Evolutionary conservation across 23 tunicate genomes (phyloP).

Genomic region (Halocynthia roretzi): DNA sequence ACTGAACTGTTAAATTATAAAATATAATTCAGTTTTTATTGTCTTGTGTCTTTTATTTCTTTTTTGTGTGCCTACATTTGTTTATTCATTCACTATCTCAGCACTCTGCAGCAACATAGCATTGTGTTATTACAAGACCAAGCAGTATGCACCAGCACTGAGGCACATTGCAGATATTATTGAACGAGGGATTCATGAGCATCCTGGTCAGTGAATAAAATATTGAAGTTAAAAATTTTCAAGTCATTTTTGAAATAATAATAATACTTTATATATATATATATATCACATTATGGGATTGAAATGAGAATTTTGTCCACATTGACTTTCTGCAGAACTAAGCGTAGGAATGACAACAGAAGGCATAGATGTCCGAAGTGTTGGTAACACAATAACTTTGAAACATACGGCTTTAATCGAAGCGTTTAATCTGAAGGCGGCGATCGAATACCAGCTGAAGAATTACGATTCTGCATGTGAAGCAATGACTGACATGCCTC

Average conservation of each 20-base stretch:
- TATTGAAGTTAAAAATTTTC: no score
- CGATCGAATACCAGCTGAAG: slow-evolving; percentile 89
- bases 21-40: no score
- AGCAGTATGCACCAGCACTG: slow-evolving; percentile 95
- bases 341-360: slow-evolving; percentile 99
- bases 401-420: slow-evolving; percentile 93
- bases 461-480: slow-evolving; percentile 94
- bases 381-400: slow-evolving; percentile 78
- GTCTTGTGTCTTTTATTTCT: no score
- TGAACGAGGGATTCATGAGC: slow-evolving; percentile 93
- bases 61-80: no score
- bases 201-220: slow-evolving; percentile 27
- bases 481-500: slow-evolving; percentile 99
- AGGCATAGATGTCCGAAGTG: slow-evolving; percentile 97
- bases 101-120: slow-evolving; percentile 85
- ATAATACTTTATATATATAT: no score
- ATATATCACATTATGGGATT: no score
- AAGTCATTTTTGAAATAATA: no score
- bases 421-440: slow-evolving; percentile 96
- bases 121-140: slow-evolving; percentile 68
- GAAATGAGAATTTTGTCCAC: no score
- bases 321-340: slow-evolving; percentile 28
- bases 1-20: no score
- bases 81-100: not conserved
- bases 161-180: slow-evolving; percentile 98